Evolutionary conservation across 2,888 invertebrate genomes (phyloP).

Genomic region (Hipparchia sbordonii): DNA sequence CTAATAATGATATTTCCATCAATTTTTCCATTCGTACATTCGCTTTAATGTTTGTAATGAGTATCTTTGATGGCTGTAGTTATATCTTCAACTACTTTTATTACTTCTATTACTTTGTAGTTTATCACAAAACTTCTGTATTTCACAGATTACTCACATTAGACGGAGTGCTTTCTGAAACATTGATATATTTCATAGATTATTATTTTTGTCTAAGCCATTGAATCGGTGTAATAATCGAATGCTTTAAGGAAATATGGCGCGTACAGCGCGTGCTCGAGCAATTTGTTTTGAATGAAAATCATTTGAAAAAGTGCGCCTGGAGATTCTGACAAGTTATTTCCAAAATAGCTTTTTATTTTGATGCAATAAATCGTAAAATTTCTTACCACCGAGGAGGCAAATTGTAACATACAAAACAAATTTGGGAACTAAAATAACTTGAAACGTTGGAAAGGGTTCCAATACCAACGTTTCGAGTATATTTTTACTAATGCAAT

Average conservation of each 20-base stretch:
- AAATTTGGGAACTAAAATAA: constrained; percentile 14
- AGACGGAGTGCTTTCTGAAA: no score
- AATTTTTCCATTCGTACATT: constrained; percentile 55
- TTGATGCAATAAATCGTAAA: constrained; percentile 2
- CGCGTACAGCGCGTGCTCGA: background rate
- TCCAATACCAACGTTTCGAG: constrained; percentile 6
- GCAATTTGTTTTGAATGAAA: background rate
- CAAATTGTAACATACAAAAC: constrained; percentile 5
- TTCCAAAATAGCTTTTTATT: constrained; percentile 4
- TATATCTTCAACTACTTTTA: constrained; percentile 30
- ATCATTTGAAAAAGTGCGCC: background rate
- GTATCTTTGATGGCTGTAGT: constrained; percentile 16
- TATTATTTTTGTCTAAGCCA: no score
- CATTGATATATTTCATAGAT: no score
- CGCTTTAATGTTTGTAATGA: constrained; percentile 43
- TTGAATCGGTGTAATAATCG: no score
- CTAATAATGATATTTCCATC: constrained; percentile 66
- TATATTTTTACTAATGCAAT: constrained; percentile 30
- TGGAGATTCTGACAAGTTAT: background rate
- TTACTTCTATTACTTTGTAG: constrained; percentile 3
- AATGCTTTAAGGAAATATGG: background rate
- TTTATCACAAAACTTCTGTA: background rate
- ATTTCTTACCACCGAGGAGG: background rate
- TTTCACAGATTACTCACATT: no score
- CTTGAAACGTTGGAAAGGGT: constrained; percentile 12